Base-by-base conservation (phyloP, 2,113 vertebrate species). In the Saccopteryx bilineata region DNA sequence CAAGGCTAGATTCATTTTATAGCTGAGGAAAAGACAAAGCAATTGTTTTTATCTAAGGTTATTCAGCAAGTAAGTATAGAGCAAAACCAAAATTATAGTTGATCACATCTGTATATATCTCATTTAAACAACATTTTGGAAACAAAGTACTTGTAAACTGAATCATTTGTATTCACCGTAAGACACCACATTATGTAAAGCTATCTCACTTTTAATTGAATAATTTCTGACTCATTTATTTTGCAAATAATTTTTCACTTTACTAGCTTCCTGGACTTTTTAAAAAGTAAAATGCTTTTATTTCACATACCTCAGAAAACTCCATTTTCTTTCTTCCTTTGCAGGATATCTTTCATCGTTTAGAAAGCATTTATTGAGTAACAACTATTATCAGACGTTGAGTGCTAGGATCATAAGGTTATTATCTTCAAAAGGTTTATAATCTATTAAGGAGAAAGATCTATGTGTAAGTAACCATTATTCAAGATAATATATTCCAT, bases 191-290 rank as follows among this genome's bases (percentile, higher is more conserved):
- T 89, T 75, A 50, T 87, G 1, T 69, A 93, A 92, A 88, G 56
- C 95, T 87, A 71, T 90, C 17, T 28, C 60, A 28, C 21, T 83
- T 88, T 79, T 68, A 72, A 75, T 18, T 87, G n/a, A 92, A 13
- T 87, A 96, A 74, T 76, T 84, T 4, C 61, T 88, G 86, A 92
- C 85, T 86, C 46, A 80, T 74, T 17, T 63, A 96, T 18, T 86
- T 95, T 88, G 50, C 78, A 96, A 92, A 78, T 50, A 79, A 58
- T 72, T 91, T 88, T 94, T 89, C 24, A 90, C 19, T 93, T 83
- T 76, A 9, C 46, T 74, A 71, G 18, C 24, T 91, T 81, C 24
- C 48, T 91, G 52, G 0, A 2, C 85, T 91, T 96, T 48, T 74
- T 54, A 28, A 65, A 86, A 78, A 46, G 4, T 9, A 90, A 95